phyloP scores from a whole-genome alignment of 2,113 vertebrate genomes.

The Syngnathoides biaculeatus region DNA sequence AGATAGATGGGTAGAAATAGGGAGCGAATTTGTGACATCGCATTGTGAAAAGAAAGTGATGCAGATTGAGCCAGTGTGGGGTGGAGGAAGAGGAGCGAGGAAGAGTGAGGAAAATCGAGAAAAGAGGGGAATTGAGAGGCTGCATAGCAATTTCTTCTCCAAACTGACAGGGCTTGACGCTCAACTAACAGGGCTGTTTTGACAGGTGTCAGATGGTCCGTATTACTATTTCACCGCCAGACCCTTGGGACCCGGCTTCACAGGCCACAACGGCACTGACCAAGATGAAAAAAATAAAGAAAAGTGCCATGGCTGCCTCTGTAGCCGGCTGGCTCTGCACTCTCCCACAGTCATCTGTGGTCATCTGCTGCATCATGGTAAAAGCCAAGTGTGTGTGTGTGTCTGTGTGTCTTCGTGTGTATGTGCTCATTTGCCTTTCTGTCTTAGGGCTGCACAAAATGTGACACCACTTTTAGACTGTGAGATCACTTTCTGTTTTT shows the following conservation, averaged over 20 bases:
- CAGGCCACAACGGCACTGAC: conserved; percentile 67
- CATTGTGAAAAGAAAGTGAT: conserved; percentile 13
- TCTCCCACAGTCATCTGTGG: conserved; percentile 51
- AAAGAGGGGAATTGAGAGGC: conserved; percentile 61
- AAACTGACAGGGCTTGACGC: conserved; percentile 75
- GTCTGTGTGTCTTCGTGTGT: conserved; percentile 11
- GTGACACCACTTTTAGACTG: neutral
- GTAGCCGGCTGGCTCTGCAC: conserved; percentile 45
- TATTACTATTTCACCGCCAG: conserved; percentile 73
- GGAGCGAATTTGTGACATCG: conserved; percentile 30
- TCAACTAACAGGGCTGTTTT: conserved; percentile 79
- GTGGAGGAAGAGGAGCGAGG: conserved; percentile 15
- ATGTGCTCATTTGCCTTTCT: too few species aligned
- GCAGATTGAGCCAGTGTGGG: conserved; percentile 10
- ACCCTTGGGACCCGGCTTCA: conserved; percentile 72
- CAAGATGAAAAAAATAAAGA: conserved; percentile 60
- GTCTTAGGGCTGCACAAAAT: neutral
- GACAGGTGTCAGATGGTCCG: conserved; percentile 80
- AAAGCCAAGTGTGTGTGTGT: conserved; percentile 10
- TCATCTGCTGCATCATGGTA: conserved; percentile 55
- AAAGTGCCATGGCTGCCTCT: conserved; percentile 59
- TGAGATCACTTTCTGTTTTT: neutral
- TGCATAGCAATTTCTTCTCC: conserved; percentile 67
- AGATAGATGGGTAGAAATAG: conserved; percentile 25
- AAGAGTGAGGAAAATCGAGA: conserved; percentile 27